Evolutionary conservation across 2,113 vertebrate genomes (phyloP).

Genomic region (Pogona vitticeps): DNA sequence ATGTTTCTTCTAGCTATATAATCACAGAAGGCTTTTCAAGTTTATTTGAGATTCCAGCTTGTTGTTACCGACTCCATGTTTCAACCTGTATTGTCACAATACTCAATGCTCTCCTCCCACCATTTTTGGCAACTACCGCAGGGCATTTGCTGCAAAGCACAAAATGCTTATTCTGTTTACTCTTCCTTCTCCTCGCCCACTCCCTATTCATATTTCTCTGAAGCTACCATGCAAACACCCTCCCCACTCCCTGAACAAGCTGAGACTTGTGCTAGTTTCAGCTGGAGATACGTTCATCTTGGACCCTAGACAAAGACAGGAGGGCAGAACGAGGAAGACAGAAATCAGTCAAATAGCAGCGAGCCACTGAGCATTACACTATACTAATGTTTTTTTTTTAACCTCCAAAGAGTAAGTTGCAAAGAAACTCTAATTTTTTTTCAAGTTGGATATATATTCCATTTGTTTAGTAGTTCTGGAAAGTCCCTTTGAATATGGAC

Average conservation of each 20-base stretch:
- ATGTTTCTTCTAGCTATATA: background rate
- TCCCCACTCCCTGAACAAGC: background rate
- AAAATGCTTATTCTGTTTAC: background rate
- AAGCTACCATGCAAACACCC: background rate
- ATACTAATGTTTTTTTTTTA: background rate
- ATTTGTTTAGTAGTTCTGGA: background rate
- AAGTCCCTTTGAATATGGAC: background rate
- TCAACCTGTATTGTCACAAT: slow-evolving; percentile 51
- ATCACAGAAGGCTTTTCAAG: background rate
- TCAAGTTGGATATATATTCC: background rate
- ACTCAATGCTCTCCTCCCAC: slow-evolving; percentile 27
- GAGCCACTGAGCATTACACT: background rate
- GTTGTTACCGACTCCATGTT: slow-evolving; percentile 36
- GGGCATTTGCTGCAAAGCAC: slow-evolving; percentile 47
- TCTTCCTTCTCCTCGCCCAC: slow-evolving; percentile 2
- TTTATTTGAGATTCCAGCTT: slow-evolving; percentile 8
- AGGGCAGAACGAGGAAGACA: background rate
- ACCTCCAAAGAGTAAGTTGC: too few relatives aligned
- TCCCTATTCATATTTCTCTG: background rate
- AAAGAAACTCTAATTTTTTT: background rate
- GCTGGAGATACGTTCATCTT: background rate
- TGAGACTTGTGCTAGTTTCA: background rate
- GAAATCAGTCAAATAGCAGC: background rate
- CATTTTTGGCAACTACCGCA: slow-evolving; percentile 43
- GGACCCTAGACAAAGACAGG: background rate